Evolutionary conservation across 1,140 invertebrate genomes (phyloP).

Genomic region (Drosophila kepulauana): DNA sequence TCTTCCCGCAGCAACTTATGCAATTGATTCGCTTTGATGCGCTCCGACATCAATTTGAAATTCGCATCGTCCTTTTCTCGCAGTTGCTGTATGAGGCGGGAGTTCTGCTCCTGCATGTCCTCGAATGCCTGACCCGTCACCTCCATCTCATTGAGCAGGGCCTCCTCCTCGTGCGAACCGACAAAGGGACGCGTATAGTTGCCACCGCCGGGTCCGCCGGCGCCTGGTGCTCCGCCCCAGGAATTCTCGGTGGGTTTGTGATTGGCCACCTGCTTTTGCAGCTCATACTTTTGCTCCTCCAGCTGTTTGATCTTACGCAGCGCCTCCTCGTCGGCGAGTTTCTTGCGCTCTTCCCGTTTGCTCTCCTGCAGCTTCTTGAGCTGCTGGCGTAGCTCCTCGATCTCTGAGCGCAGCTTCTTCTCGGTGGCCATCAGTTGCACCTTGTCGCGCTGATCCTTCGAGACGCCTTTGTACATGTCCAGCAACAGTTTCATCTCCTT

Average conservation of each 20-base stretch:
- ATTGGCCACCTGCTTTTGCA: constrained; percentile 92
- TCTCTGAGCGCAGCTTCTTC: constrained; percentile 94
- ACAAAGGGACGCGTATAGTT: constrained; percentile 87
- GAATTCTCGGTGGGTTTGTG: constrained; percentile 92
- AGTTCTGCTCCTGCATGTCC: constrained; percentile 99
- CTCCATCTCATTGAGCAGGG: constrained; percentile 99
- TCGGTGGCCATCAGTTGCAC: constrained; percentile 98
- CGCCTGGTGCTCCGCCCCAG: constrained; percentile 82
- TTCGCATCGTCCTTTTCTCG: constrained; percentile 99
- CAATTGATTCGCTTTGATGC: constrained; percentile 98
- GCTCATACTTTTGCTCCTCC: constrained; percentile 94
- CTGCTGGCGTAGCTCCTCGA: constrained; percentile 94
- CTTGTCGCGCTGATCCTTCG: constrained; percentile 98
- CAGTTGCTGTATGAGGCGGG: constrained; percentile 96
- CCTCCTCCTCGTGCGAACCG: constrained; percentile 95
- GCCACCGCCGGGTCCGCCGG: constrained; percentile 53
- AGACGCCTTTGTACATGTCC: constrained; percentile 98
- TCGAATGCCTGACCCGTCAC: constrained; percentile 99
- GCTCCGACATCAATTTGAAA: constrained; percentile 99
- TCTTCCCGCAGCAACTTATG: constrained; percentile 98
- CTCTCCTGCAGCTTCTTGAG: constrained; percentile 95
- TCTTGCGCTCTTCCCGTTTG: constrained; percentile 96
- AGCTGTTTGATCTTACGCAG: constrained; percentile 97
- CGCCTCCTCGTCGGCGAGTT: constrained; percentile 97
- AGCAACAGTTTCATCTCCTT: constrained; percentile 97